phyloP scores from a whole-genome alignment of 2,113 vertebrate species.

The Lampris megalopsis region DNA sequence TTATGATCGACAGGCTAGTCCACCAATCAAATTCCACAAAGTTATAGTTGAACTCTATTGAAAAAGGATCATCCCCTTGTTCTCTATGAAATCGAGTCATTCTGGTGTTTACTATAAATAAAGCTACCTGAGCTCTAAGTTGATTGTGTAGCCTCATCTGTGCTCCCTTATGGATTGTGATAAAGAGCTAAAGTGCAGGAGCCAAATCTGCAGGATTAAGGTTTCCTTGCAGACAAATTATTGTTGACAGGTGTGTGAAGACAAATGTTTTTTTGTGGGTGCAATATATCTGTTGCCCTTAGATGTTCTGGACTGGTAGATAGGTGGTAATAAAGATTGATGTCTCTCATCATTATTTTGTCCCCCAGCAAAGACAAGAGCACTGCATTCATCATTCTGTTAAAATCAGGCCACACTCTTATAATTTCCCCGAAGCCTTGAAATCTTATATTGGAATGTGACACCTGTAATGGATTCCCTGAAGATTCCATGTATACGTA shows the following conservation, averaged over 20 bases:
- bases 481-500: slow-evolving; percentile 40
- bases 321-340: slow-evolving; percentile 72
- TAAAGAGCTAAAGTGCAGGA: neutral
- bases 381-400: slow-evolving; percentile 66
- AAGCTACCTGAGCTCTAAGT: slow-evolving; percentile 13
- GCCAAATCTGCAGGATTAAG: neutral
- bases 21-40: slow-evolving; percentile 48
- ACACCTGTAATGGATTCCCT: slow-evolving; percentile 17
- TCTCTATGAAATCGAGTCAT: slow-evolving; percentile 49
- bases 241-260: slow-evolving; percentile 53
- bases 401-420: slow-evolving; percentile 57
- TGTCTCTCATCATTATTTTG: slow-evolving; percentile 71
- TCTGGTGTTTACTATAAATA: slow-evolving; percentile 42
- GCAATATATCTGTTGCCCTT: slow-evolving; percentile 72
- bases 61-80: slow-evolving; percentile 47
- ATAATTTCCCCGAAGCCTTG: slow-evolving; percentile 31
- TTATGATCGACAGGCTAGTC: slow-evolving; percentile 4
- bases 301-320: slow-evolving; percentile 62
- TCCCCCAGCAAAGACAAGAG: slow-evolving; percentile 65
- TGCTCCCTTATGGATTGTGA: neutral
- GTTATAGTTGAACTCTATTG: slow-evolving; percentile 19
- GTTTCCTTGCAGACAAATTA: slow-evolving; percentile 14
- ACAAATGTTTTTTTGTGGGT: slow-evolving; percentile 48
- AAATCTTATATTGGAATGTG: slow-evolving; percentile 39
- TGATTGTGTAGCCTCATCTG: neutral